phyloP scores from a whole-genome alignment of 1,140 invertebrate genomes.

The Rhagoletis pomonella region DNA sequence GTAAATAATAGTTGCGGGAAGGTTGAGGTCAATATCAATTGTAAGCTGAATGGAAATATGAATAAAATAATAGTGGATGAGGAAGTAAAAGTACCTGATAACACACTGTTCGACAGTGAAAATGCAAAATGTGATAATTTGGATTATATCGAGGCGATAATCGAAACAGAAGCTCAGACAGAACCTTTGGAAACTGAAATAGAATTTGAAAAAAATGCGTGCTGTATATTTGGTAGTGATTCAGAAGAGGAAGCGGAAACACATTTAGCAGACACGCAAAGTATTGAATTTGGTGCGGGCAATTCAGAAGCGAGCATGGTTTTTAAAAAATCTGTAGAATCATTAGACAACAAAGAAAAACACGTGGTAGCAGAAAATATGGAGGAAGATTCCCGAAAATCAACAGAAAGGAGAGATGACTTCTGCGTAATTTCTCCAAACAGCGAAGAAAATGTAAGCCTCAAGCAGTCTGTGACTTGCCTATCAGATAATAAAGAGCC shows the following conservation, averaged over 20 bases:
- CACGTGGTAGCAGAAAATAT: background rate
- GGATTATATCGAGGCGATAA: background rate
- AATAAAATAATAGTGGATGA: background rate
- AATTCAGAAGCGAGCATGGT: background rate
- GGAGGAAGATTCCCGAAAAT: background rate
- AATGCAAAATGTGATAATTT: background rate
- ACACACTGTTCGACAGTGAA: background rate
- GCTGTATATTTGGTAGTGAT: conserved; percentile 15
- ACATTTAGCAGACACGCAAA: background rate
- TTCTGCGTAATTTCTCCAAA: no score
- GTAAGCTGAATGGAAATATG: background rate
- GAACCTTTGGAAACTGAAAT: background rate
- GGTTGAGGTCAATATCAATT: no score
- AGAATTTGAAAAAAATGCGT: background rate
- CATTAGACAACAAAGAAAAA: background rate
- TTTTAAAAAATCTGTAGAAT: background rate
- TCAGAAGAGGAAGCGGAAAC: background rate
- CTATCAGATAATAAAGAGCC: background rate
- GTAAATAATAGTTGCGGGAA: no score
- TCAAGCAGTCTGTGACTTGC: background rate
- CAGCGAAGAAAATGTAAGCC: no score
- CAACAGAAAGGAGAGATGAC: background rate
- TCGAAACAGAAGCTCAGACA: background rate
- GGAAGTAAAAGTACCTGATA: background rate
- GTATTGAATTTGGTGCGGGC: background rate